Base-by-base conservation (phyloP, 2,888 invertebrate genomes). In the Parasteatoda lunata region DNA sequence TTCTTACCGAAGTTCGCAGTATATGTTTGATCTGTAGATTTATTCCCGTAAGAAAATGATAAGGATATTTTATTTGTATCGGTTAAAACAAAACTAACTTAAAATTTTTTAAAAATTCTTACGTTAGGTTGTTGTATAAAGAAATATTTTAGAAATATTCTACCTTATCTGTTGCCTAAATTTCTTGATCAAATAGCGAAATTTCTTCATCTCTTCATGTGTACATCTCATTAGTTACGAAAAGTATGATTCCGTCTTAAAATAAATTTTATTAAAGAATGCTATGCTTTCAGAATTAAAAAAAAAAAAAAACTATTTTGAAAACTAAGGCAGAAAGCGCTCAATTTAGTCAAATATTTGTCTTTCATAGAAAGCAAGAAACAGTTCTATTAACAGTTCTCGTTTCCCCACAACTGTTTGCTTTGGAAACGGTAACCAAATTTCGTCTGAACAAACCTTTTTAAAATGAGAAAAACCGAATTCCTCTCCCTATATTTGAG, bases 341-440 rank as follows among this genome's bases (percentile, higher is more conserved):
- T 13, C 64, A 8, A 75, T 64, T 75, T 75, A 75, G 64, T 75
- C 75, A 75, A 75, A 75, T 75, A 75, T 75, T 75, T 75, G 75
- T 64, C 75, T 75, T 75, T 65, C 75, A 2, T 6, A n/a, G 59
- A 64, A n/a, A n/a, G 64, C 48, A 48, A 13, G 54, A 13, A 11
- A 54, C 54, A 8, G 8, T 30, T 30, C 30, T 30, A 30, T 30
- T 30, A 30, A 30, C 30, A 30, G 30, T 30, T 30, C 30, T 30
- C 30, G 30, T 30, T 30, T 30, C 30, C 30, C 30, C 30, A 30
- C 30, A 2, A 59, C 49, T 75, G 59, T 64, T 75, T 64, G 64
- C 64, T 48, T 49, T 75, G 7, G 5, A 49, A 48, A 45, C 54
- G 64, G 45, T 65, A 75, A 75, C 75, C 75, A 48, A 47, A 64